Base-by-base conservation (phyloP, 2,797 vertebrate genomes). In the Parauchenoglanis punctatus region DNA sequence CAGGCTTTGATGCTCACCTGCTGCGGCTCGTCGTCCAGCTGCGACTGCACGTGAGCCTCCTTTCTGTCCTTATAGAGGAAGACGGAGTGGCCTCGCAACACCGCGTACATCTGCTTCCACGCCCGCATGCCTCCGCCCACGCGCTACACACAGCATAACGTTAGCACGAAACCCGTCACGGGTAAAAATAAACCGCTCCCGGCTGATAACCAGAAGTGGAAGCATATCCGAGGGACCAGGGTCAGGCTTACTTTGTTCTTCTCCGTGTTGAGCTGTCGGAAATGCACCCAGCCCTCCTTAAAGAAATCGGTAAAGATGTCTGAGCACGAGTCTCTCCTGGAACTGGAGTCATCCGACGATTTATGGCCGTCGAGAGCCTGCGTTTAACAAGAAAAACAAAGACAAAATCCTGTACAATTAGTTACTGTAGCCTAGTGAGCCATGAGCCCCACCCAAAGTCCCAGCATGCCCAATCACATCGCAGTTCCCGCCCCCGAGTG, bases 41-140 rank as follows among this genome's bases (percentile, higher is more conserved):
- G 96, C 0, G 92, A 92, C 7, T 94, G 93, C 40, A 92, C 90
- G 18, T 96, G 95, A 72, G 93, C 92, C 11, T 99, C 98, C 92
- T 97, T 97, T 92, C 96, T 97, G 93, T 99, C 98, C 94, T 98
- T 99, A 94, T 98, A 98, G 76, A 99, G 93, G 92, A 95, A 97
- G 63, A 99, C 96, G 0, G 95, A 97, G 91, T 96, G 96, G 85
- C 97, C 97, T 89, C 97, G 96, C 87, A 99, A 95, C 76, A 99
- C 96, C 5, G 96, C 97, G 52, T 99, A 98, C 94, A 99, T 96
- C 90, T 98, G 98, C 89, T 99, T 99, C 99, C 99, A 99, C 0
- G 96, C 97, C 83, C 95, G 96, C 92, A 98, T 97, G 70, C 97
- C 98, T 11, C 97, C 97, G 52, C 97, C 96, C 35, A 97, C 97